phyloP scores from a whole-genome alignment of 2,797 vertebrate genomes.

The Acanthiza pusilla region DNA sequence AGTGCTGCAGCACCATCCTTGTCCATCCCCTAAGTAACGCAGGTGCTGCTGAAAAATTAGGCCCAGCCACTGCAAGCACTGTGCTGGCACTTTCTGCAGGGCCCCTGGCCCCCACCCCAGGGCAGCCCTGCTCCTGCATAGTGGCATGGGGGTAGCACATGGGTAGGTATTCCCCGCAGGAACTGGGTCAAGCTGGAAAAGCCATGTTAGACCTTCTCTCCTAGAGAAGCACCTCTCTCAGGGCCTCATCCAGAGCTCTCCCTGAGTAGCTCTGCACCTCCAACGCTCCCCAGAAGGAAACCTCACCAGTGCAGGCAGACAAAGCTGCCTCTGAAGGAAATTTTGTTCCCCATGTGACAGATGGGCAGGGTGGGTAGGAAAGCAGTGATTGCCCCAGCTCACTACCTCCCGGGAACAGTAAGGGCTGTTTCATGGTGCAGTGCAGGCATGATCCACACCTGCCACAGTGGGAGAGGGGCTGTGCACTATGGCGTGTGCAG shows the following conservation, averaged over 20 bases:
- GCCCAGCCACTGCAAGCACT: neutral
- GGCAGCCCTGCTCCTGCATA: neutral
- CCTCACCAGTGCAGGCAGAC: neutral
- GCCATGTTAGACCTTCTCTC: neutral
- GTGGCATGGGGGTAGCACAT: neutral
- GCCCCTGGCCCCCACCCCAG: fast-evolving
- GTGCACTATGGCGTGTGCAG: neutral
- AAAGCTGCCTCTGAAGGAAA: neutral
- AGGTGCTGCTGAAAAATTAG: neutral
- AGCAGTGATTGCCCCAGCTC: neutral
- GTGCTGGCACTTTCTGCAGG: neutral
- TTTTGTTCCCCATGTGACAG: neutral
- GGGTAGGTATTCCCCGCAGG: neutral
- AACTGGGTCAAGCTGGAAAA: neutral
- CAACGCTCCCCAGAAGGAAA: neutral
- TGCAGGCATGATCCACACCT: neutral
- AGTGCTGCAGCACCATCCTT: neutral
- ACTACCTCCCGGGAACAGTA: neutral
- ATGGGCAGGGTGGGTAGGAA: neutral
- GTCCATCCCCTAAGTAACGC: fast-evolving
- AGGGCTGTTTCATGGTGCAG: fast-evolving
- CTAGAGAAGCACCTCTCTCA: fast-evolving
- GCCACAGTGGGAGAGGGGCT: fast-evolving
- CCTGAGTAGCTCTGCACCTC: neutral
- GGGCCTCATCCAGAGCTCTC: neutral